phyloP scores from a whole-genome alignment of 1,140 invertebrate genomes.

The Saccostrea cuccullata region DNA sequence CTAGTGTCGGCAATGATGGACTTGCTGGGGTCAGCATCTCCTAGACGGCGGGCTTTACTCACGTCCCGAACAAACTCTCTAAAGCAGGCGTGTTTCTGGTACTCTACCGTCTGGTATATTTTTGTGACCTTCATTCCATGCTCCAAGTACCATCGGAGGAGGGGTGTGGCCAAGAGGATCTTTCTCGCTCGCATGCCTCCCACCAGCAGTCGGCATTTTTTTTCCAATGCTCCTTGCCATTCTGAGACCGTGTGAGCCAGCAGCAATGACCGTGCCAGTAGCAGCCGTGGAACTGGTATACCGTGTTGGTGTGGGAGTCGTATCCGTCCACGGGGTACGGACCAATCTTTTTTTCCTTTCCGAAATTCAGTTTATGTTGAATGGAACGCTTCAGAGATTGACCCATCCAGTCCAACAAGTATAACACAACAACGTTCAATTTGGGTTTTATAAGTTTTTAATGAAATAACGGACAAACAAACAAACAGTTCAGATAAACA shows the following conservation, averaged over 20 bases:
- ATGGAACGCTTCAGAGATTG: not conserved
- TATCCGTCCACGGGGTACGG: constrained; percentile 41
- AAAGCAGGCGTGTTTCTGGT: constrained; percentile 50
- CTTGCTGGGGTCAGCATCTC: constrained; percentile 40
- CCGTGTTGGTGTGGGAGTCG: not conserved
- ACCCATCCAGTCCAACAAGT: constrained; percentile 38
- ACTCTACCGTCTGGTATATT: constrained; percentile 57
- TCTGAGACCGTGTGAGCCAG: not conserved
- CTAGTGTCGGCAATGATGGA: not conserved
- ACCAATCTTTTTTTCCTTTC: constrained; percentile 39
- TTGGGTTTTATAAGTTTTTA: too few relatives aligned
- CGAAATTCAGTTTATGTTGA: constrained; percentile 38
- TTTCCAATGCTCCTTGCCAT: too few relatives aligned
- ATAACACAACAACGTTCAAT: too few relatives aligned
- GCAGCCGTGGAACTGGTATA: constrained; percentile 26
- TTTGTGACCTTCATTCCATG: too few relatives aligned
- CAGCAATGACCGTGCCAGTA: constrained; percentile 38
- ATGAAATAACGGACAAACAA: too few relatives aligned
- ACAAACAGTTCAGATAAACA: too few relatives aligned
- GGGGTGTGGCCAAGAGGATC: too few relatives aligned
- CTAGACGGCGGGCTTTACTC: constrained; percentile 48
- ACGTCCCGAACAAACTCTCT: constrained; percentile 51
- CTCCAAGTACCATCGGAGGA: too few relatives aligned
- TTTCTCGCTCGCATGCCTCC: too few relatives aligned
- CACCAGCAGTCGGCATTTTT: constrained; percentile 46